Base-by-base conservation (phyloP, 1,140 invertebrate species). In the Lepidurus apus region DNA sequence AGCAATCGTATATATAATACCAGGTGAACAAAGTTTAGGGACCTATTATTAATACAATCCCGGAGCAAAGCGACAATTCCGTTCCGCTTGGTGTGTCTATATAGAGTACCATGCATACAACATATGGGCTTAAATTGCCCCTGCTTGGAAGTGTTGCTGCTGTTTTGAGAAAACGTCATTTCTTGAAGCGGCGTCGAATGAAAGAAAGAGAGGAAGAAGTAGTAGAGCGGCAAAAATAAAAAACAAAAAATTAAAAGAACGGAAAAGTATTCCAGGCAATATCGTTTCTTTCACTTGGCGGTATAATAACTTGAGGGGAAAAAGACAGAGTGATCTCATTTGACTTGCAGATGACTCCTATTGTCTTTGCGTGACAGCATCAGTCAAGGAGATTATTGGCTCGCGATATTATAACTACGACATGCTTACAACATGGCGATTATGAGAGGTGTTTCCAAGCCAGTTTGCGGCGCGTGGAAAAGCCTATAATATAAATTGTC, bases 401-500 rank as follows among this genome's bases (percentile, higher is more conserved):
- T 65, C 53, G 53, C 17, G 17, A 65, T 17, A 7, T 21, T 65
- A 21, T 65, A n/a, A n/a, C 17, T 65, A 34, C 53, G 53, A 65
- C 53, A 21, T 65, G 53, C 53, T 65, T 65, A 34, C 34, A 34
- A 34, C 21, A 65, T 0, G 53, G 53, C 17, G 53, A 21, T n/a
- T 65, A 13, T 17, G 6, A 21, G 53, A 65, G 53, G 53, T 65
- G 53, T 65, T 65, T 17, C 9, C 21, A 65, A 13, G 0, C 34
- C 13, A 65, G 53, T 65, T 21, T 13, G 53, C 53, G 53, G 13
- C 53, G 53, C 53, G 53, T 65, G 13, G 53, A 65, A 65, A 13
- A 65, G 53, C 53, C n/a, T 65, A 65, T 65, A 65, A 65, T n/a
- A 65, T 17, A 65, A 65, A 13, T 65, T 65, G 13, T 17, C 53